Evolutionary conservation across 2,888 invertebrate species (phyloP).

Genomic region (Steromphala cineraria): DNA sequence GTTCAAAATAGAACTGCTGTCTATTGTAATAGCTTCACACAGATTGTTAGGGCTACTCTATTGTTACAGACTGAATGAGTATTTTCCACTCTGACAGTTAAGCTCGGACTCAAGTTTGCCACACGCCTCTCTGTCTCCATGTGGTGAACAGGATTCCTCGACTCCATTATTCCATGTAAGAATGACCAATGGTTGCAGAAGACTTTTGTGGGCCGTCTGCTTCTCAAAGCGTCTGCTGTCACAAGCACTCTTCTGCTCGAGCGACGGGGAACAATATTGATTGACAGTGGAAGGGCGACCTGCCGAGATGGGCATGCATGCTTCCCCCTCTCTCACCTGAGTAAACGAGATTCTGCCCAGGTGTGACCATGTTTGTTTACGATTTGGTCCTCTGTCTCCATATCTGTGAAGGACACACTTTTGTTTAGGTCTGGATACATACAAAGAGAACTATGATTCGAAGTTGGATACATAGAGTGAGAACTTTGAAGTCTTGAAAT

Average conservation of each 20-base stretch:
- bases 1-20: no score
- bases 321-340: neutral
- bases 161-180: neutral
- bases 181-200: conserved; percentile 12
- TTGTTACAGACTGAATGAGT: no score
- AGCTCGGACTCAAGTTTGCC: no score
- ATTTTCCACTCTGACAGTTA: no score
- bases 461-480: no score
- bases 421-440: no score
- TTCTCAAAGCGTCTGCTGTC: neutral
- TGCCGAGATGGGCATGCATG: neutral
- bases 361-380: conserved; percentile 14
- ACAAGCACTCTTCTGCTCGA: neutral
- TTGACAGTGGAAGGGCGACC: neutral
- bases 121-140: no score
- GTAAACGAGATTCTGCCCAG: conserved; percentile 4
- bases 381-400: neutral
- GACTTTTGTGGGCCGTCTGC: neutral
- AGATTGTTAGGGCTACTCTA: no score
- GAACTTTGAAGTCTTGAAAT: no score
- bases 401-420: neutral
- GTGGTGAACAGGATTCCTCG: no score
- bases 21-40: no score
- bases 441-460: no score
- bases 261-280: neutral